phyloP scores from a whole-genome alignment of 92 coral and sea anemone species.

The Zoanthus sansibaricus region DNA sequence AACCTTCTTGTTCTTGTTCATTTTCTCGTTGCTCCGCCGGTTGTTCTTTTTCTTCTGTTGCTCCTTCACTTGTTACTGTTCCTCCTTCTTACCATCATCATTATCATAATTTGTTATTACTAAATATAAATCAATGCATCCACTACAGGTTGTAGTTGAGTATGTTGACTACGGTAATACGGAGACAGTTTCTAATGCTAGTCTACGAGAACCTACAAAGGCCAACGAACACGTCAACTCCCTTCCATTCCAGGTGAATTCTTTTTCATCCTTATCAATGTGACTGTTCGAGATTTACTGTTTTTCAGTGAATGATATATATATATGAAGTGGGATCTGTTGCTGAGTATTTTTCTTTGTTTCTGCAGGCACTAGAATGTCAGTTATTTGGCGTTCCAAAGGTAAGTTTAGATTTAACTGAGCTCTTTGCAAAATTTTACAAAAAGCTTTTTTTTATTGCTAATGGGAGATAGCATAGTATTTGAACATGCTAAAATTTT shows the following conservation, averaged over 20 bases:
- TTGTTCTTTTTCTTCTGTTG: too few relatives aligned
- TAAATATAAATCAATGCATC: too few relatives aligned
- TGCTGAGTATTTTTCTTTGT: background rate
- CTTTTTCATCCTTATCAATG: background rate
- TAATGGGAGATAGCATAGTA: too few relatives aligned
- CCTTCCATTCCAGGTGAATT: constrained; percentile 91
- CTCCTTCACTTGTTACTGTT: too few relatives aligned
- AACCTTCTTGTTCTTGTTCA: too few relatives aligned
- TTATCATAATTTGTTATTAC: background rate
- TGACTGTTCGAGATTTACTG: too few relatives aligned
- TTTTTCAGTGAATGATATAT: too few relatives aligned
- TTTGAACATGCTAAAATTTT: too few relatives aligned
- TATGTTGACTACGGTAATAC: constrained; percentile 92
- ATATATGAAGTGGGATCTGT: background rate
- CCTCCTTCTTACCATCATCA: too few relatives aligned
- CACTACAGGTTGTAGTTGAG: constrained; percentile 76
- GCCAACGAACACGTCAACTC: constrained; percentile 85
- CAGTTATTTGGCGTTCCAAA: constrained; percentile 63
- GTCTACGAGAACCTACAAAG: constrained; percentile 85
- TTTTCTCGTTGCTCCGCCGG: too few relatives aligned
- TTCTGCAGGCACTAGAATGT: constrained; percentile 72
- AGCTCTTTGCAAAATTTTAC: background rate
- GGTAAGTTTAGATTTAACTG: constrained; percentile 34
- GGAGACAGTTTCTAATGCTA: constrained; percentile 71
- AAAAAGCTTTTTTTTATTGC: too few relatives aligned